Evolutionary conservation across 1,140 invertebrate genomes (phyloP).

Genomic region (Heliconius nattereri): DNA sequence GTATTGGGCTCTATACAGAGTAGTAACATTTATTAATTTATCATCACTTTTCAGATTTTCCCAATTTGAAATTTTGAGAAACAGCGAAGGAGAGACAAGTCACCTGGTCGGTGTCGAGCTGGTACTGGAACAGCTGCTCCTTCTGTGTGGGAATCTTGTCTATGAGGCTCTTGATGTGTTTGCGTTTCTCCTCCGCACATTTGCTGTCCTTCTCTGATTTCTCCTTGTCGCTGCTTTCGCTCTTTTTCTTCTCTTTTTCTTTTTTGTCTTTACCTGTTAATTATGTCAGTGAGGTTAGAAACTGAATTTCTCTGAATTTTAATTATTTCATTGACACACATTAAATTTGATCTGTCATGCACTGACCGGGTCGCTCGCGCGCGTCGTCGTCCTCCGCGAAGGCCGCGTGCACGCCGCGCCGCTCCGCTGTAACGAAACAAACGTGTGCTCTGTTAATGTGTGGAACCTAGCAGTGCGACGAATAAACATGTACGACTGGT

Average conservation of each 20-base stretch:
- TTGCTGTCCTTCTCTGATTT: conserved; percentile 80
- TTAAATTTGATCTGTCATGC: no score
- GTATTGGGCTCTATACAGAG: no score
- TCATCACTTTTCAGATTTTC: no score
- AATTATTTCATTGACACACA: no score
- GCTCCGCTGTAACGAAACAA: conserved; percentile 24
- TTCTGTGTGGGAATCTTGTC: conserved; percentile 99
- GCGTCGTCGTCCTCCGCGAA: conserved; percentile 65
- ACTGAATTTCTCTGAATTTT: no score
- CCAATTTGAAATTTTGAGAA: no score
- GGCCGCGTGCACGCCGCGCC: conserved; percentile 62
- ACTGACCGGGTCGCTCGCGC: not conserved
- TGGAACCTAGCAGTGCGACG: no score
- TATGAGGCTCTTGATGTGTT: conserved; percentile 97
- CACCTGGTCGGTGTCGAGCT: conserved; percentile 94
- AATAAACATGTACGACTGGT: no score
- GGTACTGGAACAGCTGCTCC: conserved; percentile 96
- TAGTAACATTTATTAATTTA: no score
- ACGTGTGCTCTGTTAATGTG: no score
- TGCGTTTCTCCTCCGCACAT: conserved; percentile 96
- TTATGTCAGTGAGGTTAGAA: not conserved
- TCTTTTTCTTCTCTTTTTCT: conserved; percentile 61
- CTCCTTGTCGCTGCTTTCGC: conserved; percentile 35
- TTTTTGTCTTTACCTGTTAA: conserved; percentile 63
- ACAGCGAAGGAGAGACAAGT: no score